phyloP scores from a whole-genome alignment of 2,113 vertebrate species.

The Rhabdomys dilectus region DNA sequence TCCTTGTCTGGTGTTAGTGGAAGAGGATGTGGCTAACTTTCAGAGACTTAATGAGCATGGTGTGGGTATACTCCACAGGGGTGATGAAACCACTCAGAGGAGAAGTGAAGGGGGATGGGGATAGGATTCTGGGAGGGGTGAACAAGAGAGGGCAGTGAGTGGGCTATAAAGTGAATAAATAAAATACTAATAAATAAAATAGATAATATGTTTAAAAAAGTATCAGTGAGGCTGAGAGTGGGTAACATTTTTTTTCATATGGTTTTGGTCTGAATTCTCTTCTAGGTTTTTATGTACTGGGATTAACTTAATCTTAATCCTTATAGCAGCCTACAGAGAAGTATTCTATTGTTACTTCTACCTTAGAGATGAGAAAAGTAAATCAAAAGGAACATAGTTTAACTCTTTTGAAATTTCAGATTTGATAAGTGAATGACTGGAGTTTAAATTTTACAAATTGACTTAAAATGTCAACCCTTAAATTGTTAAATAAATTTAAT shows the following conservation, averaged over 20 bases:
- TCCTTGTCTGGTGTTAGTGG: too few relatives aligned
- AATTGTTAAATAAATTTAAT: background rate
- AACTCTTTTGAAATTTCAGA: background rate
- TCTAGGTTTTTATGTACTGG: background rate
- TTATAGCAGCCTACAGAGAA: background rate
- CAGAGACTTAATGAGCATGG: too few relatives aligned
- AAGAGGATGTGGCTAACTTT: too few relatives aligned
- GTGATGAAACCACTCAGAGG: too few relatives aligned
- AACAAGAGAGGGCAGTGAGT: too few relatives aligned
- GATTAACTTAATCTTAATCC: constrained; percentile 26
- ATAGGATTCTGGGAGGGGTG: too few relatives aligned
- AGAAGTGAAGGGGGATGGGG: too few relatives aligned
- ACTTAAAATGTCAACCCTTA: background rate
- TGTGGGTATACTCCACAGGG: too few relatives aligned
- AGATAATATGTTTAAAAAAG: background rate
- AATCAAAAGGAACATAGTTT: background rate
- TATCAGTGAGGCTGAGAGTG: background rate
- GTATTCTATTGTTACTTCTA: background rate
- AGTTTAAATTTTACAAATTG: background rate
- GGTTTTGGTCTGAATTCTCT: background rate
- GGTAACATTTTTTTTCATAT: background rate
- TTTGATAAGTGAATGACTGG: background rate
- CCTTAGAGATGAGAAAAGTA: background rate
- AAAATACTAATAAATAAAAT: background rate
- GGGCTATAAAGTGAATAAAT: too few relatives aligned